Evolutionary conservation across 2,797 vertebrate species (phyloP).

Genomic region (Eulemur rubriventer): DNA sequence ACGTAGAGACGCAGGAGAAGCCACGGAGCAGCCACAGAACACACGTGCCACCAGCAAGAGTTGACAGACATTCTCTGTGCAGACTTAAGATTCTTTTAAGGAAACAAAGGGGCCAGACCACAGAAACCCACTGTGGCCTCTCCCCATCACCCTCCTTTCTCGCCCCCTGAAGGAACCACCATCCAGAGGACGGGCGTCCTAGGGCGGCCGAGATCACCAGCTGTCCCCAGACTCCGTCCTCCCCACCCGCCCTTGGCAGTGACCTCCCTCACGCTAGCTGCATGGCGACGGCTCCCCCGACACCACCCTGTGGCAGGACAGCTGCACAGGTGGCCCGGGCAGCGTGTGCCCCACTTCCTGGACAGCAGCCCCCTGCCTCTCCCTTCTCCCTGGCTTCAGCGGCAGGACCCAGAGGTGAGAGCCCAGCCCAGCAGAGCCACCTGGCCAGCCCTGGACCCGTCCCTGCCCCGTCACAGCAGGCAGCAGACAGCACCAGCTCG

Average conservation of each 20-base stretch:
- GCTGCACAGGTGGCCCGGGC: neutral
- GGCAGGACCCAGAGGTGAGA: neutral
- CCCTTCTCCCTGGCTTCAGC: neutral
- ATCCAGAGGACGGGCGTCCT: neutral
- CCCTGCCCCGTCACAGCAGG: rapidly evolving
- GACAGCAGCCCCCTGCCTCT: neutral
- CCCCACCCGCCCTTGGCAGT: neutral
- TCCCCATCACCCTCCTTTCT: rapidly evolving
- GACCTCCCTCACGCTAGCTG: neutral
- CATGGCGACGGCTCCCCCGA: neutral
- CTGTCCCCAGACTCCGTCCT: neutral
- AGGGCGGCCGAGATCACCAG: rapidly evolving
- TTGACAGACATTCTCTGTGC: rapidly evolving
- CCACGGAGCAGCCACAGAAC: too few relatives aligned
- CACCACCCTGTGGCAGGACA: neutral
- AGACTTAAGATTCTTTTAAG: rapidly evolving
- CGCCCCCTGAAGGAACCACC: rapidly evolving
- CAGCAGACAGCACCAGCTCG: rapidly evolving
- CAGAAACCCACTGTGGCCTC: rapidly evolving
- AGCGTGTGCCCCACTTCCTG: rapidly evolving
- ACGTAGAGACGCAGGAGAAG: neutral
- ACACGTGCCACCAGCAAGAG: rapidly evolving
- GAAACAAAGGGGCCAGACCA: rapidly evolving
- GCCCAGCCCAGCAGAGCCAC: neutral
- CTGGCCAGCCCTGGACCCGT: neutral